These are phyloP conservation scores for Cyprinodon tularosa DNA, from an alignment of 2,113 vertebrate genomes.

Conservation along the genomic window DNA sequence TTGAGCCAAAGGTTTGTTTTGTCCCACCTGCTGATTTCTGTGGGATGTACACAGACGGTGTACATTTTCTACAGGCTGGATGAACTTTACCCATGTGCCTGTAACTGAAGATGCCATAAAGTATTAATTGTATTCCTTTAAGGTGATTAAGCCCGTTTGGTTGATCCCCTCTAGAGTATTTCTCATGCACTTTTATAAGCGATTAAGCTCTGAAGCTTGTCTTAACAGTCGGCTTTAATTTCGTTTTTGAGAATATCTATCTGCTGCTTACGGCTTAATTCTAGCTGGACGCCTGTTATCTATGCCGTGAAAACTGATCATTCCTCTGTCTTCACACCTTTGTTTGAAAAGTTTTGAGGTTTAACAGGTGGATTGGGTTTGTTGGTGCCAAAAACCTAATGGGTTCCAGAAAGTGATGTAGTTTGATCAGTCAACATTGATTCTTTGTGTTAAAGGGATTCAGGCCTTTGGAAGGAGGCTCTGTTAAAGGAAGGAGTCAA, in stretches of 20 bases:
- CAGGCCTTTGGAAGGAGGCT: background rate
- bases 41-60: slow-evolving; percentile 8
- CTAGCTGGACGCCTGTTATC: slow-evolving; percentile 20
- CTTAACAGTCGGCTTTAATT: slow-evolving; percentile 24
- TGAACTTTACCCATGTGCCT: slow-evolving; percentile 32
- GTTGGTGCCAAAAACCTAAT: slow-evolving; percentile 14
- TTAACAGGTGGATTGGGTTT: background rate
- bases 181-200: slow-evolving; percentile 64
- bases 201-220: slow-evolving; percentile 37
- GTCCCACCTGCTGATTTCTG: slow-evolving; percentile 21
- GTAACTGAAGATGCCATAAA: slow-evolving; percentile 59
- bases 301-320: slow-evolving; percentile 11
- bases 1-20: slow-evolving; percentile 63
- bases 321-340: slow-evolving; percentile 4
- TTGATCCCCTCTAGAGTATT: slow-evolving; percentile 34
- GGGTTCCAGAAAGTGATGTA: slow-evolving; percentile 13
- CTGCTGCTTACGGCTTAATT: slow-evolving; percentile 19
- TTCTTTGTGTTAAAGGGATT: background rate
- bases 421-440: slow-evolving; percentile 20
- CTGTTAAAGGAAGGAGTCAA: background rate
- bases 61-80: slow-evolving; percentile 14
- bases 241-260: background rate
- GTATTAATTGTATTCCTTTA: slow-evolving; percentile 68
- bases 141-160: slow-evolving; percentile 17
- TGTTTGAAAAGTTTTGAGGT: slow-evolving; percentile 5